Base-by-base conservation (phyloP, 2,113 vertebrate species). In the Ammospiza nelsoni region DNA sequence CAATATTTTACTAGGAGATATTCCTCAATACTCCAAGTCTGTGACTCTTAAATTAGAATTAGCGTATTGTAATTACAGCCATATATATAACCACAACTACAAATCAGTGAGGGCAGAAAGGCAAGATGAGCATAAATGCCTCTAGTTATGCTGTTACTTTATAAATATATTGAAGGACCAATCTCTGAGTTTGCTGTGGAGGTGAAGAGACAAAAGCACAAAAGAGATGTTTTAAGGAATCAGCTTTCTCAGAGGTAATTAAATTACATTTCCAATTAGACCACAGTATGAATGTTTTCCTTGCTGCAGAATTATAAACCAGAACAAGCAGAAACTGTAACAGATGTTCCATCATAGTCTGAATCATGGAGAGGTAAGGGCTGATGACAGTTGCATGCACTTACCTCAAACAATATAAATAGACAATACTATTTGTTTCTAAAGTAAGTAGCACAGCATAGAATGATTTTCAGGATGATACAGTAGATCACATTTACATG, bases 401-500 rank as follows among this genome's bases (percentile, higher is more conserved):
- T 94, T 92, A 94, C 83, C 59, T 96, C 97, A 94, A 90, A 96
- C 85, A 96, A 83, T 55, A 85, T 80, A 96, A 96, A 97, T 0
- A 95, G 65, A 96, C 94, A 97, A 87, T 94, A 84, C 83, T 91
- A 92, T 91, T 97, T 76, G 66, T 95, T 97, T 98, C 94, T 92
- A 79, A 97, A 97, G 78, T 83, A 92, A 93, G 90, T 94, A 96
- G 87, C 94, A 97, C 28, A 13, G 58, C 92, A 97, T 29, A 13
- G 58, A 81, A 89, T 82, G 66, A 80, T 23, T 89, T 97, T 95
- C 93, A 94, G 83, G 86, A 90, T 92, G 96, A 97, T 96, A 95
- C 12, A 76, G 87, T 95, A 97, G 83, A 97, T 95, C 71, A 92
- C 95, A 85, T 97, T 98, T 97, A 97, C 71, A 88, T 84, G 59